A percentile compares a stretch with the other conserved stretches of the same genome.
Conservation (phyloP, 1,140 invertebrate species). For the Diabrotica undecimpunctata region DNA sequence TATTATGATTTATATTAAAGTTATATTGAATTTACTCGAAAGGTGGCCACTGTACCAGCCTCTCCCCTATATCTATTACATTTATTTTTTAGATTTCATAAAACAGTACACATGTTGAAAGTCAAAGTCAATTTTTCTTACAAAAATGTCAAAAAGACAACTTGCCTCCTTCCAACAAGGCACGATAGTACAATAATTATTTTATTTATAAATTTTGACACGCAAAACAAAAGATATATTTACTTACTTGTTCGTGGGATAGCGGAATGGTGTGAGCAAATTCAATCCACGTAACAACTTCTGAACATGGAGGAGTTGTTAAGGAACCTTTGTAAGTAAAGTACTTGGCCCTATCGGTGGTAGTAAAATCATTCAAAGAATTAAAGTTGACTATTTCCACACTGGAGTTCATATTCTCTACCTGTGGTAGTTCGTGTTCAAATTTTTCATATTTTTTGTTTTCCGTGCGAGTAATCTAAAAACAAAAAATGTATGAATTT, state of each 20-base stretch:
- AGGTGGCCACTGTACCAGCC: too few species aligned
- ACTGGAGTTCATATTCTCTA: constrained; percentile 51
- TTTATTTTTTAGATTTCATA: too few species aligned
- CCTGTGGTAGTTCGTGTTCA: constrained; percentile 52
- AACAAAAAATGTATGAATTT: too few species aligned
- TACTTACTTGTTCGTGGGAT: constrained; percentile 70
- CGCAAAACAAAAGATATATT: constrained; percentile 6
- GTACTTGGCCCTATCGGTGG: constrained; percentile 57
- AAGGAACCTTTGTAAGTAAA: constrained; percentile 84
- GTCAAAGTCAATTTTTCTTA: too few species aligned
- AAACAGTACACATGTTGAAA: too few species aligned
- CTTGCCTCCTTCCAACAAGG: too few species aligned
- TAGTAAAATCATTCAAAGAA: constrained; percentile 55
- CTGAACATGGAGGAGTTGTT: constrained; percentile 87
- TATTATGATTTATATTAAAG: too few species aligned
- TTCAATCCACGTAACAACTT: constrained; percentile 87
- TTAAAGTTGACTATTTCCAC: constrained; percentile 51
- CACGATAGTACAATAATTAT: too few species aligned
- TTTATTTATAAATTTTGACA: too few species aligned
- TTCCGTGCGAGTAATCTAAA: constrained; percentile 25
- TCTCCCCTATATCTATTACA: too few species aligned
- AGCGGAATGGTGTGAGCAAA: constrained; percentile 72
- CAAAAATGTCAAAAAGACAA: too few species aligned
- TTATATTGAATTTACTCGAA: too few species aligned
- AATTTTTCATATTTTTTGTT: constrained; percentile 54